These are phyloP conservation scores for Sarcophilus harrisii DNA, from an alignment of 2,797 vertebrate genomes.

Conservation along the genomic window DNA sequence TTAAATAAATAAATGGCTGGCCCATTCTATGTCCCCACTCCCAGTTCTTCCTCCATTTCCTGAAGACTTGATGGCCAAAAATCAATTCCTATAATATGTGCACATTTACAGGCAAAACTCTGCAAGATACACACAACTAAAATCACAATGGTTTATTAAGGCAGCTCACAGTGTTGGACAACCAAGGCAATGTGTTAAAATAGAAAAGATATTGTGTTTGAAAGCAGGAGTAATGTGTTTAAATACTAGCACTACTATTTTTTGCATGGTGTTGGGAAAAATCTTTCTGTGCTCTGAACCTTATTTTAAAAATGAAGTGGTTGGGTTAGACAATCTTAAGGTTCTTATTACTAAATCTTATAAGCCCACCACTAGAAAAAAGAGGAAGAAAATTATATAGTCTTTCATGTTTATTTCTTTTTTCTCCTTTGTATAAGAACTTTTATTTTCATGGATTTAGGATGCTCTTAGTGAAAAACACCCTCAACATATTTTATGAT, in stretches of 20 bases:
- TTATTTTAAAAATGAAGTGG: neutral
- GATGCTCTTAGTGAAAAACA: neutral
- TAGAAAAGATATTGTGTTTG: neutral
- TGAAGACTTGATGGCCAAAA: neutral
- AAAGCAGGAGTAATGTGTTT: neutral
- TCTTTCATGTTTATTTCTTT: neutral
- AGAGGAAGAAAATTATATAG: neutral
- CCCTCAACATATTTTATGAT: neutral
- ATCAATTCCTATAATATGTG: neutral
- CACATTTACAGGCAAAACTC: neutral
- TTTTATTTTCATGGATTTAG: neutral
- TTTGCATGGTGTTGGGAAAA: neutral
- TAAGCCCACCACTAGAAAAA: neutral
- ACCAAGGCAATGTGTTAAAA: neutral
- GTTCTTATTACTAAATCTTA: neutral
- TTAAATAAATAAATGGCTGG: conserved; percentile 60
- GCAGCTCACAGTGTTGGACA: neutral
- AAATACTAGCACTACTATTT: neutral
- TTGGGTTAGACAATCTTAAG: neutral
- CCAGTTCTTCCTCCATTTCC: conserved; percentile 13
- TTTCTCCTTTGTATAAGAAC: neutral
- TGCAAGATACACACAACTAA: neutral
- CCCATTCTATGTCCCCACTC: conserved; percentile 62
- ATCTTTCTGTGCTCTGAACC: neutral
- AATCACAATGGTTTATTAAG: neutral